A percentile compares a stretch with the other conserved stretches of the same genome.
phyloP scores from a whole-genome alignment of 2,888 invertebrate species.

The Cheilosia soror region DNA sequence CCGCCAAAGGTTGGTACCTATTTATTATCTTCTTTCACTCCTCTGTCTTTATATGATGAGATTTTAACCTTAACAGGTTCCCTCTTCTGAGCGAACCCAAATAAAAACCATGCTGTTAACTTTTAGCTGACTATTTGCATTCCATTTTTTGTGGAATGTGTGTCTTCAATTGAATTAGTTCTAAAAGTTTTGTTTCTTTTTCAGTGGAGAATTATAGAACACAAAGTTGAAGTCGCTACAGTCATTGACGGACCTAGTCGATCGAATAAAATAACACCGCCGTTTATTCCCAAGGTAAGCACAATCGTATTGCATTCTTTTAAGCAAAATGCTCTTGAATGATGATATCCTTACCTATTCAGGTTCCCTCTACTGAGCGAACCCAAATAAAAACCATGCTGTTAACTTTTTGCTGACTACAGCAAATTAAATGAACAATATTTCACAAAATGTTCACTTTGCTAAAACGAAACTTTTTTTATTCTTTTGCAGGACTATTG shows the following conservation, averaged over 20 bases:
- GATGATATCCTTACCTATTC: conserved; percentile 58
- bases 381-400: conserved; percentile 72
- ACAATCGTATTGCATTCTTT: not conserved
- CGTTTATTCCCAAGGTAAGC: not conserved
- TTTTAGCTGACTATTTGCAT: conserved; percentile 40
- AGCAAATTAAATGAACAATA: not conserved
- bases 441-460: not conserved
- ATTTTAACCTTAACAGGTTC: conserved; percentile 72
- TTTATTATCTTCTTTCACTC: too few species aligned
- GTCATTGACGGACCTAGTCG: not conserved
- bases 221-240: not conserved
- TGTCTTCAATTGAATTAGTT: not conserved
- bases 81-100: conserved; percentile 77
- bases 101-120: conserved; percentile 68
- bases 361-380: conserved; percentile 77
- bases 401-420: conserved; percentile 39
- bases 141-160: not conserved
- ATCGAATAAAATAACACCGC: not conserved
- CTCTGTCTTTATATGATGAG: conserved; percentile 20
- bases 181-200: not conserved
- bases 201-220: not conserved
- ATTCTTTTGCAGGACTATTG: not conserved
- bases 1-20: conserved; percentile 12
- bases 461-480: not conserved
- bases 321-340: not conserved